These are phyloP conservation scores for Cygnus olor DNA, from an alignment of 2,797 vertebrate genomes.

Conservation along the genomic window DNA sequence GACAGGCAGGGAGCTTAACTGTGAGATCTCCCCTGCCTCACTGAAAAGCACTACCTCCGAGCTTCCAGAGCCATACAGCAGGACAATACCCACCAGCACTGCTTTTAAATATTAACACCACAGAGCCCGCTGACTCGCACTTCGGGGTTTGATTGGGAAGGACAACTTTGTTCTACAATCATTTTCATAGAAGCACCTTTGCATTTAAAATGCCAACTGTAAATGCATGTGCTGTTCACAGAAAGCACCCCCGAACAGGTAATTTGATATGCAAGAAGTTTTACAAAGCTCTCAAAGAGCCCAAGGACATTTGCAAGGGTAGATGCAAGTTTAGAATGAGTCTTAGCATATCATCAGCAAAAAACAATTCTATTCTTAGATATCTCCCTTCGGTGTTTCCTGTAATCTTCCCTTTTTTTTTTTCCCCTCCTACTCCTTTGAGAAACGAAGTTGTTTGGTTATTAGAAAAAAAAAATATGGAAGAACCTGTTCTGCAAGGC, in stretches of 20 bases:
- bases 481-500: slow-evolving; percentile 67
- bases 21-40: neutral
- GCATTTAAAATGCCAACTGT: slow-evolving; percentile 35
- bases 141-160: neutral
- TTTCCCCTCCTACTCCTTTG: slow-evolving; percentile 12
- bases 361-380: slow-evolving; percentile 64
- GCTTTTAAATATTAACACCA: neutral
- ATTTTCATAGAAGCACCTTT: slow-evolving; percentile 43
- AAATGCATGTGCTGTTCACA: slow-evolving; percentile 38
- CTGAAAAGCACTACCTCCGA: neutral
- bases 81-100: neutral
- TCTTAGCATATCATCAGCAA: slow-evolving; percentile 44
- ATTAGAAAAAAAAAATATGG: neutral
- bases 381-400: slow-evolving; percentile 56
- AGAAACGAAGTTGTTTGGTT: slow-evolving; percentile 49
- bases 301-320: slow-evolving; percentile 50
- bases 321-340: slow-evolving; percentile 13
- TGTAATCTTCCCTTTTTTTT: neutral
- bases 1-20: neutral
- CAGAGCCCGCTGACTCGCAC: neutral
- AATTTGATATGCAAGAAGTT: slow-evolving; percentile 42
- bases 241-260: neutral
- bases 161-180: neutral
- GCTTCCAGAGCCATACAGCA: neutral
- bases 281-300: slow-evolving; percentile 50